These are phyloP conservation scores for Psittacula derbiana DNA, from an alignment of 2,797 vertebrate genomes.

Conservation along the genomic window DNA sequence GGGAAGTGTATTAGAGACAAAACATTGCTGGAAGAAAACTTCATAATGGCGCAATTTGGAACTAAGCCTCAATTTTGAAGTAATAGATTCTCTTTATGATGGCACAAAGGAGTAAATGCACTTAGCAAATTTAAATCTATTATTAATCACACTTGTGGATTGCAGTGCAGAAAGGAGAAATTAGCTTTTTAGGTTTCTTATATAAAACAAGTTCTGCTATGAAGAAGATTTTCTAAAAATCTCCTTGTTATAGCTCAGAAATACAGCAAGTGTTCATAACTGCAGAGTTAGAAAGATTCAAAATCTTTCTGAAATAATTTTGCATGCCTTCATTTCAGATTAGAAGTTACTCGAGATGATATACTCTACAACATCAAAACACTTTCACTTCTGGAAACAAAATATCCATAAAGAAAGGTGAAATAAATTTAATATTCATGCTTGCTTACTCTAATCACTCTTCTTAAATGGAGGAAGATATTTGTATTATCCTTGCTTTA, in stretches of 20 bases:
- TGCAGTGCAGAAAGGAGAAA: slow-evolving; percentile 78
- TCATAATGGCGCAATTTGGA: slow-evolving; percentile 88
- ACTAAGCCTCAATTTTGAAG: slow-evolving; percentile 86
- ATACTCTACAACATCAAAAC: background rate
- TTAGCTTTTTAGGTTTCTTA: slow-evolving; percentile 79
- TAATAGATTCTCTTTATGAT: slow-evolving; percentile 87
- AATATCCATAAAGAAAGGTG: background rate
- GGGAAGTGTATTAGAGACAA: slow-evolving; percentile 86
- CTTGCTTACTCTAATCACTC: background rate
- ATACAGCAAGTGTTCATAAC: slow-evolving; percentile 41
- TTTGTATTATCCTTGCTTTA: background rate
- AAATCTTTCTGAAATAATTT: slow-evolving; percentile 56
- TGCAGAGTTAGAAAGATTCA: slow-evolving; percentile 38
- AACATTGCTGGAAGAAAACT: slow-evolving; percentile 87
- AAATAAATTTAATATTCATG: background rate
- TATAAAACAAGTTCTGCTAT: slow-evolving; percentile 76
- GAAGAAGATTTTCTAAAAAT: slow-evolving; percentile 72
- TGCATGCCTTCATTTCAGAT: slow-evolving; percentile 39
- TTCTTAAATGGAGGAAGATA: background rate
- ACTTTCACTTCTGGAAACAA: slow-evolving; percentile 42
- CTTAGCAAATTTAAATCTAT: slow-evolving; percentile 87
- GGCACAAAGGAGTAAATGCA: slow-evolving; percentile 85
- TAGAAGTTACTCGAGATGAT: slow-evolving; percentile 29
- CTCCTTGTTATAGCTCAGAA: slow-evolving; percentile 63
- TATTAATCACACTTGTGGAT: slow-evolving; percentile 81